Evolutionary conservation across 2,113 vertebrate species (phyloP), one percentile per base, ranked within the genome.

Genomic region (Semnornis frantzii): DNA sequence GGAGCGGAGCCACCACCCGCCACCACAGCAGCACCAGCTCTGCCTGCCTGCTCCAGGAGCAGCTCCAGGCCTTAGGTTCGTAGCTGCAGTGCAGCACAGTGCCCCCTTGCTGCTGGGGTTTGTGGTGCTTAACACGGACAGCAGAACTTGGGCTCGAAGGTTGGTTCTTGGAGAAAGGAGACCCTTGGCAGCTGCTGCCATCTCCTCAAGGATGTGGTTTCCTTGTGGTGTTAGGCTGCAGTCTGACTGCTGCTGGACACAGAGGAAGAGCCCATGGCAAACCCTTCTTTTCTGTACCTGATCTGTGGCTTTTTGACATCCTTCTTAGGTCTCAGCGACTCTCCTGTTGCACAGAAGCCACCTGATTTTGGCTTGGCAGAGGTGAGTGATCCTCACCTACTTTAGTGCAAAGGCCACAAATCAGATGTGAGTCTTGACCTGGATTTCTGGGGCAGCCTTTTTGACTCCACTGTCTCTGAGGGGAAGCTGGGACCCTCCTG

Each of bases 51-150:
- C 96, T 97, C 1, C 95, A 98, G 7, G 97, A 96, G 83, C 97
- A 98, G 75, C 52, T 98, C 1, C 92, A 94, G 39, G 90, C 94
- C 19, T 31, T 97, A 92, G 98, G 98, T 98, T 34, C 87, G 97
- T 89, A 10, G 6, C 1, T 10, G 59, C 62, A 9, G 1, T 2
- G 39, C 17, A 2, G 52, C 8, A 14, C 17, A 9, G 10, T 0
- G 17, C 10, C 25, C 7, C 58, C 60, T 25, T 30, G 5, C 15
- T 5, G 6, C 33, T 9, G 20, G 44, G 6, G 5, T 5, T 60
- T 0, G 0, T 15, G 58, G n/a, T 1, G 1, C 27, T 62, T 33
- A 19, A 11, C 8, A 8, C 19, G 25, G 9, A 16, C 5, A 14
- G 70, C n/a, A 50, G 23, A 54, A 14, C 63, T 62, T 30, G n/a